phyloP scores from a whole-genome alignment of 2,797 vertebrate genomes.

The Macroramphosus scolopax region DNA sequence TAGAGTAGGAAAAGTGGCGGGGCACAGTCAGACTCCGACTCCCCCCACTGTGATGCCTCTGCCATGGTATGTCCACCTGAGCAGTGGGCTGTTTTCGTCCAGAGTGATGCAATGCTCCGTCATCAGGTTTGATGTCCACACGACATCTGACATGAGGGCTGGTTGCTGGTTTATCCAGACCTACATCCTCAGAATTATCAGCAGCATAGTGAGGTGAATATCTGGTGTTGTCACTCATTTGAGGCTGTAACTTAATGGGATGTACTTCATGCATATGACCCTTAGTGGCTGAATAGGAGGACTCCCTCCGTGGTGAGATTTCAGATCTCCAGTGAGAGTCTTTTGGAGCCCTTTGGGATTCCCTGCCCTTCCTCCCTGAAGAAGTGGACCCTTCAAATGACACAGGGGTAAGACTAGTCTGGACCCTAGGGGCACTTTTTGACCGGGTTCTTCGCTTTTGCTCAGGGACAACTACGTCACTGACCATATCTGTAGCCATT shows the following conservation, averaged over 20 bases:
- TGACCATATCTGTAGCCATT: constrained; percentile 65
- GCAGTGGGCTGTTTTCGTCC: constrained; percentile 71
- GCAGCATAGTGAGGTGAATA: constrained; percentile 84
- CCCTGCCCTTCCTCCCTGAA: constrained; percentile 82
- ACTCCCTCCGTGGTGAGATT: constrained; percentile 83
- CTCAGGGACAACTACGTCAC: constrained; percentile 72
- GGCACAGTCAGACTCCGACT: constrained; percentile 85
- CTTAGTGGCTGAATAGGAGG: constrained; percentile 75
- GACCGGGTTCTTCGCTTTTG: constrained; percentile 87
- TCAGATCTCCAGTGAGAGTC: constrained; percentile 78
- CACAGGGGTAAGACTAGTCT: constrained; percentile 81
- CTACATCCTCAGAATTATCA: constrained; percentile 76
- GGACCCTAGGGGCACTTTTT: constrained; percentile 88
- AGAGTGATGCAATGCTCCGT: constrained; percentile 80
- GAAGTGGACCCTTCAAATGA: constrained; percentile 76
- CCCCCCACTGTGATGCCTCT: constrained; percentile 72
- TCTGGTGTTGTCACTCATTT: constrained; percentile 83
- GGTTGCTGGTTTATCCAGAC: constrained; percentile 74
- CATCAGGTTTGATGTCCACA: constrained; percentile 93
- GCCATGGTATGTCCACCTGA: constrained; percentile 77
- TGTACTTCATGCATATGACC: constrained; percentile 88
- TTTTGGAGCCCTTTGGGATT: constrained; percentile 75
- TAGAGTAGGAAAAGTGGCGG: constrained; percentile 81
- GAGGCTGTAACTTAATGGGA: constrained; percentile 93
- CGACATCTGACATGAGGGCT: constrained; percentile 92